Base-by-base conservation (phyloP, 2,797 vertebrate species). In the Anisognathus igniventris region DNA sequence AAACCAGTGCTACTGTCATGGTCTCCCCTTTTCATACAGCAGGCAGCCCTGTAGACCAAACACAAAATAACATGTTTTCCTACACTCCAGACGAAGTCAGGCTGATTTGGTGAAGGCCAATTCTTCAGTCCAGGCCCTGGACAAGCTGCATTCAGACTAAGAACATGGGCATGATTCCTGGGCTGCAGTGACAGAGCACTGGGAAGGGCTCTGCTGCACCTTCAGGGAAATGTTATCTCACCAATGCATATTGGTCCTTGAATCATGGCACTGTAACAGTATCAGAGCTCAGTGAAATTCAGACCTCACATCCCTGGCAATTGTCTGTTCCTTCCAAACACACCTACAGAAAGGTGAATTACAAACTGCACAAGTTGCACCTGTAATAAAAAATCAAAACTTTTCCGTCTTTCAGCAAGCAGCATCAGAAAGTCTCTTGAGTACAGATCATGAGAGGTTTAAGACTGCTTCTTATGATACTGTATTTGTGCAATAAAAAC, bases 121-220 rank as follows among this genome's bases (percentile, higher is more conserved):
- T 25, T 58, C 25, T 54, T 61, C 71, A 37, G 24, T 14, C 50
- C 70, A 81, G n/a, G 21, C 4, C 0, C 40, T 25, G 44, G 37
- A 53, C 5, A 76, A 48, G 12, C 2, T 17, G 6, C 23, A 33
- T 22, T 40, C 3, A 4, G 37, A 37, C 7, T 14, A 31, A 37
- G 27, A 71, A 56, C 44, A 23, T 0, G 1, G 6, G 1, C 4
- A 3, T 0, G 6, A 19, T 5, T 35, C 3, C 1, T 1, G 10
- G 47, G 51, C 6, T 48, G 30, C 31, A n/a, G n/a, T 5, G 56
- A 39, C 60, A 39, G 57, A 37, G 57, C 1, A 4, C 33, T 8
- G 30, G 10, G 33, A 50, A 82, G 62, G n/a, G 27, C 39, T 40
- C 53, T 25, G 20, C n/a, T 14, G n/a, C 64, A 58, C n/a, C n/a